Evolutionary conservation across 2,113 vertebrate species (phyloP), one percentile per base, ranked within the genome.

Genomic region (Syrmaticus mikado): DNA sequence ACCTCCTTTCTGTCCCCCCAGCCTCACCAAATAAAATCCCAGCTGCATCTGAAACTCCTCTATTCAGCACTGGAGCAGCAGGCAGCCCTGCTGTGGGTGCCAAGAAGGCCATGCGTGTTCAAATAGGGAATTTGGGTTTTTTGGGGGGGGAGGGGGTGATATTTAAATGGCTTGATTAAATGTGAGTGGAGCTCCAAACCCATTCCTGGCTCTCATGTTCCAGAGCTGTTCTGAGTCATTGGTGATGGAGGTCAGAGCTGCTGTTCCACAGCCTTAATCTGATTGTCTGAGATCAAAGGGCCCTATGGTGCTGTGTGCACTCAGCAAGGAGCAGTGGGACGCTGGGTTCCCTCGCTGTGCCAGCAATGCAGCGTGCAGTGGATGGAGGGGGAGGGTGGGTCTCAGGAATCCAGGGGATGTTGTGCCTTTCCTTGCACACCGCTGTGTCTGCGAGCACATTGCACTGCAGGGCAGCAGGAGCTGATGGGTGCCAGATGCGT

Each of bases 401-500:
- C 34, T 55, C 6, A 0, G n/a, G 87, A 16, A 25, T 3, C 70
- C 6, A 3, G 13, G 70, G 82, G 43, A n/a, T 32, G 3, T 1
- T 13, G 82, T 40, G 64, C 71, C 65, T 84, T 18, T 41, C 65
- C 81, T 65, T 27, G 83, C 46, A 2, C n/a, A 21, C 25, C 68
- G 0, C 2, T 8, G 58, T 10, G 80, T 1, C 16, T 7, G 75
- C 1, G 75, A 24, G 60, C 15, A 1, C 21, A 11, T 36, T 92
- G 91, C 81, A 3, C 89, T 92, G 64, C 89, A 48, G 91, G 8
- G 1, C 46, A 4, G 77, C 84, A 65, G 88, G 73, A 70, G 85
- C 79, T 22, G 55, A 86, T 46, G 95, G 83, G 13, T 24, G 77
- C 94, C 95, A 95, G 85, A 82, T 94, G 88, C 46, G 6, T 43